Evolutionary conservation across 2,797 vertebrate species (phyloP), one percentile per base, ranked within the genome.

Genomic region (Tragopan temminckii): DNA sequence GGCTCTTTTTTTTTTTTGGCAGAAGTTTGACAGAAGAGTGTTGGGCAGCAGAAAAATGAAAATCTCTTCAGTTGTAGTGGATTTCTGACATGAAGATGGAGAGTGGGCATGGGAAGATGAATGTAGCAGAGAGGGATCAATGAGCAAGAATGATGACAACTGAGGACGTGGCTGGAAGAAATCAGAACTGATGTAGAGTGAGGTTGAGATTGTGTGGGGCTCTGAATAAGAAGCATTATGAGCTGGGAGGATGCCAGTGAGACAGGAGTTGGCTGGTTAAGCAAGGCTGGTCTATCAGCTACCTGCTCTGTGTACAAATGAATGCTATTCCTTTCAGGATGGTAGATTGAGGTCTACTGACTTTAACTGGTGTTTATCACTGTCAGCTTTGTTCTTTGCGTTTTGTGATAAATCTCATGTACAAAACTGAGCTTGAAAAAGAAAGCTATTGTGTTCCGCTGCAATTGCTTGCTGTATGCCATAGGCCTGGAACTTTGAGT

Each of bases 61-160:
- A 58, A 9, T 50, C 21, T 75, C 4, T 63, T 43, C 24, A 72
- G 43, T 81, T 77, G 5, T 14, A 76, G n/a, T 21, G 29, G 42
- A 21, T 25, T 80, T 91, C 36, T 89, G 71, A 67, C 38, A 19
- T 35, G 58, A 91, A 81, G 70, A 35, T 68, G 76, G 64, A 95
- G 62, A 75, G 63, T 77, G 57, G 57, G 52, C 1, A 0, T 53
- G 43, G 68, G 40, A 76, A 36, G 38, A 45, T 72, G 63, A 61
- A 31, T 35, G 59, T 40, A 63, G 63, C 20, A 63, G 67, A n/a
- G 25, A 86, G 45, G 48, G 58, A 53, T 12, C 1, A 4, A 23
- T 89, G 55, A 89, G 18, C 29, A 58, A 68, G 80, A 84, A 14
- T 68, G 52, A 52, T 67, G 43, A 35, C 31, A 69, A 1, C 8